Conservation (phyloP, 2,888 invertebrate species). For the Epinotia brunnichana region DNA sequence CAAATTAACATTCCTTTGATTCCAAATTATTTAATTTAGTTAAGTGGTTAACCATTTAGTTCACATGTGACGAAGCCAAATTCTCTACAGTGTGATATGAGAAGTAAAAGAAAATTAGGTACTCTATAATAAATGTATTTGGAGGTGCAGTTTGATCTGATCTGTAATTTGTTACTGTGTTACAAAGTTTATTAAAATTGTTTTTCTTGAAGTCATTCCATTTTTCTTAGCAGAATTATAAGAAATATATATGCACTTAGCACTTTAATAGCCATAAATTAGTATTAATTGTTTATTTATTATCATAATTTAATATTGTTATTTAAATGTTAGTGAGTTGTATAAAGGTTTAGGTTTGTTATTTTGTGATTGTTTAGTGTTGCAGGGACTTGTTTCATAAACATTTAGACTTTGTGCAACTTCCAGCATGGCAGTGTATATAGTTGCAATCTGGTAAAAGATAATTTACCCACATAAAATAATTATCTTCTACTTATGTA, state of each 20-base stretch:
- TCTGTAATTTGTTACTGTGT: slow-evolving; percentile 68
- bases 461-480: not conserved
- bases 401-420: slow-evolving; percentile 13
- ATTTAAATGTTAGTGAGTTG: slow-evolving; percentile 42
- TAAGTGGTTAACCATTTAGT: slow-evolving; percentile 72
- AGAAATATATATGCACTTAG: slow-evolving; percentile 43
- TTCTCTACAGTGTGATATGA: slow-evolving; percentile 73
- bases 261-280: slow-evolving; percentile 52
- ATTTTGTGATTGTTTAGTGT: slow-evolving; percentile 28
- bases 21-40: slow-evolving; percentile 58
- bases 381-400: slow-evolving; percentile 23
- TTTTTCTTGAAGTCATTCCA: slow-evolving; percentile 70
- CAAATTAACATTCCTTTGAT: slow-evolving; percentile 65
- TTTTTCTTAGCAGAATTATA: slow-evolving; percentile 53
- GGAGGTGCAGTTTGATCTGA: slow-evolving; percentile 74
- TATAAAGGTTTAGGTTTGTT: slow-evolving; percentile 38
- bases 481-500: not conserved
- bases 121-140: slow-evolving; percentile 51
- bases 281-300: slow-evolving; percentile 50
- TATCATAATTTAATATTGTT: slow-evolving; percentile 45
- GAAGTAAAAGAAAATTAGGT: slow-evolving; percentile 57
- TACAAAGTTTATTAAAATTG: slow-evolving; percentile 66
- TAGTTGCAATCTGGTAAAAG: slow-evolving; percentile 8
- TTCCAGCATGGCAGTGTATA: not conserved
- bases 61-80: slow-evolving; percentile 73